Conservation (phyloP, 2,888 invertebrate species). For the Elegia similella region DNA sequence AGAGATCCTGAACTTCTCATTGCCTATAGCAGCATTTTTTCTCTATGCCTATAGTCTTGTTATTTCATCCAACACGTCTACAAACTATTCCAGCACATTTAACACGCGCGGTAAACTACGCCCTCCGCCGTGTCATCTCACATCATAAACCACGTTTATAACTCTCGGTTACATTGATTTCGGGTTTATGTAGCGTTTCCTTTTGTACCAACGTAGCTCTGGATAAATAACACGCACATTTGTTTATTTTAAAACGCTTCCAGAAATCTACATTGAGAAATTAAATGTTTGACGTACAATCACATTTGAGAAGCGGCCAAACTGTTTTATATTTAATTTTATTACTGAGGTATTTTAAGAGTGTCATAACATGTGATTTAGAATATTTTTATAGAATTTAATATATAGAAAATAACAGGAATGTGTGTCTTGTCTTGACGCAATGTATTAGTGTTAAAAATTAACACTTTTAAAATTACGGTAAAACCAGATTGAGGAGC, state of each 20-base stretch:
- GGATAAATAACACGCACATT: neutral
- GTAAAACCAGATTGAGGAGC: too few species aligned
- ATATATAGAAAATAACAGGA: too few species aligned
- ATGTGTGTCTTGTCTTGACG: too few species aligned
- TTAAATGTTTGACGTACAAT: slow-evolving; percentile 3
- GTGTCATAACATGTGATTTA: neutral
- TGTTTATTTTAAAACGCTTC: slow-evolving; percentile 3
- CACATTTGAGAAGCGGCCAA: neutral
- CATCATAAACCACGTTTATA: slow-evolving; percentile 57
- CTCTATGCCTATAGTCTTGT: neutral
- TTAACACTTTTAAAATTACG: too few species aligned
- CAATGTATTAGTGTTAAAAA: too few species aligned
- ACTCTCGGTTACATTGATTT: slow-evolving; percentile 38
- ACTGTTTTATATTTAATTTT: neutral
- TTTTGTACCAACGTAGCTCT: slow-evolving; percentile 4
- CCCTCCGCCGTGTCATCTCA: slow-evolving; percentile 45
- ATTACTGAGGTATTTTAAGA: neutral
- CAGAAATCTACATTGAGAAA: slow-evolving; percentile 4
- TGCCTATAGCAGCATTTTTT: too few species aligned
- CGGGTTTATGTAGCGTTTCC: slow-evolving; percentile 33
- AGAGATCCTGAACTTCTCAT: too few species aligned
- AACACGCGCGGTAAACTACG: slow-evolving; percentile 37
- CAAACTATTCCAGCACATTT: slow-evolving; percentile 30
- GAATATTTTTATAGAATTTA: too few species aligned
- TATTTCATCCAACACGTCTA: neutral